phyloP scores from a whole-genome alignment of 2,113 vertebrate species.

The Antennarius striatus region DNA sequence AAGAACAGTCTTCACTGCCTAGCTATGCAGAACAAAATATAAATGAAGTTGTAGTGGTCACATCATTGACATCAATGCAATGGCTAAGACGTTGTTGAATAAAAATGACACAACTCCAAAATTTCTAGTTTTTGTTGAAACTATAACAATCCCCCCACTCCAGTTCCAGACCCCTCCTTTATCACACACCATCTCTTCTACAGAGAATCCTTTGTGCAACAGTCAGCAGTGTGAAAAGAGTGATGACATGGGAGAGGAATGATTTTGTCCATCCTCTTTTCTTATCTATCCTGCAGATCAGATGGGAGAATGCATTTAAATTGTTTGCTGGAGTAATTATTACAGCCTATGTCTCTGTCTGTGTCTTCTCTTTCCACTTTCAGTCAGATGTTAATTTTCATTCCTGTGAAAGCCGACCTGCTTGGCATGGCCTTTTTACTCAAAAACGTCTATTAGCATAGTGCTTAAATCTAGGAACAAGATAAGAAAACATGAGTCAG shows the following conservation, averaged over 20 bases:
- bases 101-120: no score
- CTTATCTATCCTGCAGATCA: conserved; percentile 44
- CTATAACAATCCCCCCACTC: neutral
- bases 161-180: conserved; percentile 4
- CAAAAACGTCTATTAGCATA: conserved; percentile 1
- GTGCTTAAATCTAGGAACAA: neutral
- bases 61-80: no score
- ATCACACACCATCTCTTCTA: conserved; percentile 56
- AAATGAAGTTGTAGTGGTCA: no score
- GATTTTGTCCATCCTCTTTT: conserved; percentile 60
- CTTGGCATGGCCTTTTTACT: conserved; percentile 5
- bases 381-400: conserved; percentile 34
- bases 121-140: no score
- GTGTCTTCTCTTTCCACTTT: neutral
- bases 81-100: no score
- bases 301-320: conserved; percentile 48
- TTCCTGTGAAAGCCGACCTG: conserved; percentile 22
- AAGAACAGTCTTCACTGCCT: no score
- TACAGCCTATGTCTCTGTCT: conserved; percentile 27
- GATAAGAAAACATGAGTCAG: neutral
- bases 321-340: conserved; percentile 36
- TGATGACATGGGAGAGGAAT: conserved; percentile 49
- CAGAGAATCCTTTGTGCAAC: conserved; percentile 68
- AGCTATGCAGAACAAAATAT: no score
- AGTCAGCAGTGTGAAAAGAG: conserved; percentile 53